These are phyloP conservation scores for Hemistola chrysoprasaria DNA, from an alignment of 2,888 invertebrate genomes.

Conservation along the genomic window DNA sequence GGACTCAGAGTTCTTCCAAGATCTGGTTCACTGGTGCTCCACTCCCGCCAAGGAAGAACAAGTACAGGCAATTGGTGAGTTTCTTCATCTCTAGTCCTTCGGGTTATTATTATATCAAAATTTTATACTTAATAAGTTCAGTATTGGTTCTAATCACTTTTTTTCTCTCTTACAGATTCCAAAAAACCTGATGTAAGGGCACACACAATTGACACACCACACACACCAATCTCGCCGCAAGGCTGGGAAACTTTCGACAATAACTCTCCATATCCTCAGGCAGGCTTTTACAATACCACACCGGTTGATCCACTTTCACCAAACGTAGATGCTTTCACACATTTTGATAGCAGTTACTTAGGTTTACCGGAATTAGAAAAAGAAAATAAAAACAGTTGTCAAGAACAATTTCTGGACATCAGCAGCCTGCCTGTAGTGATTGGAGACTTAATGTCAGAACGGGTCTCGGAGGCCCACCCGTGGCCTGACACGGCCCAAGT, in stretches of 20 bases:
- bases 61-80: constrained; percentile 74
- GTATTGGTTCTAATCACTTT: too few species aligned
- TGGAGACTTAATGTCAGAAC: constrained; percentile 57
- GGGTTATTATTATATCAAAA: too few species aligned
- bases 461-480: constrained; percentile 44
- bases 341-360: constrained; percentile 44
- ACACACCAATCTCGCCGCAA: constrained; percentile 70
- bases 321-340: constrained; percentile 45
- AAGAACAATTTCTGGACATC: constrained; percentile 64
- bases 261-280: constrained; percentile 58
- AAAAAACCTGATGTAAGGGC: constrained; percentile 62
- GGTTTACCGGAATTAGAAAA: constrained; percentile 34
- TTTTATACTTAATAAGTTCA: too few species aligned
- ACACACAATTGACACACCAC: constrained; percentile 67
- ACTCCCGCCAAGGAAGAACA: constrained; percentile 75
- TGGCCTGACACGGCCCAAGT: constrained; percentile 46
- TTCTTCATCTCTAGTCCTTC: too few species aligned
- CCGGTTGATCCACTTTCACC: constrained; percentile 58
- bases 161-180: constrained; percentile 51
- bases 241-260: constrained; percentile 67
- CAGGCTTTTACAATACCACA: constrained; percentile 55
- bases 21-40: constrained; percentile 84
- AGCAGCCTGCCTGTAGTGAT: constrained; percentile 66
- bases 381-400: constrained; percentile 41
- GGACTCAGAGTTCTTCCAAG: constrained; percentile 87